phyloP scores from a whole-genome alignment of 92 coral and sea anemone species.

The Chrysogorgia sp. region DNA sequence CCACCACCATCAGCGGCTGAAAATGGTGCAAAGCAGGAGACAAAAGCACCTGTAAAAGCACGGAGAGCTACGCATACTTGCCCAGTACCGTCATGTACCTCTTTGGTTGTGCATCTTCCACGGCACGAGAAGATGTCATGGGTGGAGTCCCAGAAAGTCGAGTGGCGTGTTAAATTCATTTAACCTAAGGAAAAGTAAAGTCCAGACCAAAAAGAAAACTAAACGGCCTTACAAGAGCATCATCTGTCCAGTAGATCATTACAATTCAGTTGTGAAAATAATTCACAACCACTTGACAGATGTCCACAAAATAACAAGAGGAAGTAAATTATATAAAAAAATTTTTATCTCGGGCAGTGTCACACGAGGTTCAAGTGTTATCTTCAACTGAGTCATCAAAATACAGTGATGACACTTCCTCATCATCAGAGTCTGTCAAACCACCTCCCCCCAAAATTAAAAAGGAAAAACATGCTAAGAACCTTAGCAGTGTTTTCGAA shows the following conservation, averaged over 20 bases:
- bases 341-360: not conserved
- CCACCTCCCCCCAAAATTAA: too few relatives aligned
- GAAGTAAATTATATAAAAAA: not conserved
- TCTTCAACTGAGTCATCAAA: too few relatives aligned
- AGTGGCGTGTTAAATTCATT: conserved; percentile 12
- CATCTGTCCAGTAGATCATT: not conserved
- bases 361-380: conserved; percentile 3
- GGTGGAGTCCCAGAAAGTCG: conserved; percentile 21
- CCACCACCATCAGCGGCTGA: too few relatives aligned
- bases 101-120: conserved; percentile 32
- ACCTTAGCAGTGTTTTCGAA: too few relatives aligned
- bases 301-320: conserved; percentile 6
- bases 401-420: too few relatives aligned
- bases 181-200: conserved; percentile 9
- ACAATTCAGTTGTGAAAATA: conserved; percentile 2
- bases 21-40: too few relatives aligned
- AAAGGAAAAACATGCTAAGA: too few relatives aligned
- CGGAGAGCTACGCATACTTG: conserved; percentile 8
- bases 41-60: too few relatives aligned
- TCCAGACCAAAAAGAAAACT: not conserved
- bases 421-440: too few relatives aligned
- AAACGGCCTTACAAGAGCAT: conserved; percentile 17
- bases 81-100: not conserved
- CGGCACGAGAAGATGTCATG: conserved; percentile 29
- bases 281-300: conserved; percentile 24